phyloP scores from a whole-genome alignment of 1,140 invertebrate genomes.

The Chlorops oryzae region DNA sequence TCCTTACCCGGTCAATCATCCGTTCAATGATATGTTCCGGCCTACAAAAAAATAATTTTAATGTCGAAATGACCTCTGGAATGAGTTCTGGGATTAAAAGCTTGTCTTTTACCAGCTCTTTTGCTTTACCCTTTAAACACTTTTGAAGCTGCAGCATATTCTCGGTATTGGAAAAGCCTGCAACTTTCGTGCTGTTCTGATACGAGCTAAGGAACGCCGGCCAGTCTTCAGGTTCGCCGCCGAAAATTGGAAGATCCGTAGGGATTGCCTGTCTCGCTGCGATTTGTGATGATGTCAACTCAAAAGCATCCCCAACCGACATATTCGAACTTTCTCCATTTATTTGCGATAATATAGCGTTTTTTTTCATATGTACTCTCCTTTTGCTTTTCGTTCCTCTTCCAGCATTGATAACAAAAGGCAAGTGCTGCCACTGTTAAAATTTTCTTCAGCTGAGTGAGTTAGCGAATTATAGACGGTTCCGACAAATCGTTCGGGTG shows the following conservation, averaged over 20 bases:
- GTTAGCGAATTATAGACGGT: too few species aligned
- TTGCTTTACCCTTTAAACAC: too few species aligned
- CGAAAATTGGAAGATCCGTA: conserved; percentile 2
- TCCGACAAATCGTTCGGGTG: too few species aligned
- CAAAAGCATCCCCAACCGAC: too few species aligned
- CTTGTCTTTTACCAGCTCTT: too few species aligned
- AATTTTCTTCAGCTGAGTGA: too few species aligned
- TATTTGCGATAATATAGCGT: not conserved
- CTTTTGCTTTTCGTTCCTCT: conserved; percentile 6
- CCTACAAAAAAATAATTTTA: conserved; percentile 4
- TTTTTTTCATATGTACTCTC: conserved; percentile 3
- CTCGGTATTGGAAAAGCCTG: too few species aligned
- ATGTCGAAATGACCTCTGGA: conserved; percentile 4
- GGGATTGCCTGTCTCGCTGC: conserved; percentile 1
- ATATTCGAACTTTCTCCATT: not conserved
- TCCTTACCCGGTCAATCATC: not conserved
- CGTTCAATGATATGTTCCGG: conserved; percentile 4
- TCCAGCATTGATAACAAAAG: too few species aligned
- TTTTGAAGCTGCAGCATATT: too few species aligned
- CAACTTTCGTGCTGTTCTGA: conserved; percentile 2
- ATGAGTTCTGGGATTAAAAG: too few species aligned
- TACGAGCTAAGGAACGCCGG: conserved; percentile 5
- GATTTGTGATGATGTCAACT: conserved; percentile 5
- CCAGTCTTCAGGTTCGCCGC: conserved; percentile 11
- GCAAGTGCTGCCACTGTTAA: too few species aligned